Evolutionary conservation across 1,140 invertebrate genomes (phyloP).

Genomic region (Venturia canescens): DNA sequence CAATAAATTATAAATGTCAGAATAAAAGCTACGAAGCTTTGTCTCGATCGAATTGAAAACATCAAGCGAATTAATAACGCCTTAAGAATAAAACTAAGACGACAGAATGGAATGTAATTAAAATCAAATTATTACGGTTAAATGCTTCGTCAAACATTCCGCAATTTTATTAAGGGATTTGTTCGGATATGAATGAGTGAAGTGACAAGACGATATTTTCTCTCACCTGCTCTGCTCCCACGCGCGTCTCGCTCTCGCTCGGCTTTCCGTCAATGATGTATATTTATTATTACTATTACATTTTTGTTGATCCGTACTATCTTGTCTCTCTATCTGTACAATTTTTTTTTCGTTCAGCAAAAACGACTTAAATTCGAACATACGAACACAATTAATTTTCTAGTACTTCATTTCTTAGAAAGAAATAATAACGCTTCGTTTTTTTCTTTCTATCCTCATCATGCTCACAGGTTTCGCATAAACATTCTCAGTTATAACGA

Average conservation of each 20-base stretch:
- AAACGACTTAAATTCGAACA: slow-evolving; percentile 63
- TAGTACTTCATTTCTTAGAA: background rate
- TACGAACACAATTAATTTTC: background rate
- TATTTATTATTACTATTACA: slow-evolving; percentile 58
- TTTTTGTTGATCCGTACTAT: slow-evolving; percentile 17
- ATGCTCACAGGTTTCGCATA: background rate
- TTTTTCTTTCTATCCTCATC: background rate
- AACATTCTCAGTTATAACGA: background rate
- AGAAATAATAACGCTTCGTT: background rate
- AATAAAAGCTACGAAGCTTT: background rate
- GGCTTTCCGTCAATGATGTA: slow-evolving; percentile 56
- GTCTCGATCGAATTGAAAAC: background rate
- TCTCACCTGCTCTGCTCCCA: slow-evolving; percentile 55
- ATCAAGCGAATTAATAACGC: background rate
- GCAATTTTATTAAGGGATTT: background rate
- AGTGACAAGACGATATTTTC: slow-evolving; percentile 48
- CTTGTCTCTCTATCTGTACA: slow-evolving; percentile 50
- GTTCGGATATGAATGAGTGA: background rate
- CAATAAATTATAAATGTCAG: background rate
- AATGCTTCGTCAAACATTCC: slow-evolving; percentile 14
- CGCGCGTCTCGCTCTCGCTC: slow-evolving; percentile 64
- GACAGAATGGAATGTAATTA: background rate
- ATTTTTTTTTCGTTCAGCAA: slow-evolving; percentile 61
- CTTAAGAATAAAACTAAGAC: background rate
- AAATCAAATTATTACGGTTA: slow-evolving; percentile 10